Base-by-base conservation (phyloP, 2,888 invertebrate species). In the Atethmia centrago region DNA sequence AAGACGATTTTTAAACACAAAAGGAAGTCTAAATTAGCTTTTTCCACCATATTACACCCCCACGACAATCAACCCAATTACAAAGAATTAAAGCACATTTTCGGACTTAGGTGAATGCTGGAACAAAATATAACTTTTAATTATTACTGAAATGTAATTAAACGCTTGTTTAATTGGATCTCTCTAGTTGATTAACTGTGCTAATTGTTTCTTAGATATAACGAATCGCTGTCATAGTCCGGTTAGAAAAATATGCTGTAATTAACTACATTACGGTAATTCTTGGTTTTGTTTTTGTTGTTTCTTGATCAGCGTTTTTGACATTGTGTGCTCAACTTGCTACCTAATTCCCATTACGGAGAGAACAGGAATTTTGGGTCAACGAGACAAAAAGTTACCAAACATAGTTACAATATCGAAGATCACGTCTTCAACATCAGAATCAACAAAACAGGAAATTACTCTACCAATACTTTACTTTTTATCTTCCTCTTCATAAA, bases 131-230 rank as follows among this genome's bases (percentile, higher is more conserved):
- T 74, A 79, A 71, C 89, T 88, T 88, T 88, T 92, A 93, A 94
- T 93, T 90, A 88, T 86, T 88, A 89, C 89, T 89, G 86, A 92
- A 91, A 92, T 88, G 90, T 88, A 94, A 95, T 94, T 94, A 93
- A 90, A 88, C 90, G 89, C 88, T 89, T 84, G 85, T 88, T 92
- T 92, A 93, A 93, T 94, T 92, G 89, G 91, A 90, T 91, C 89
- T 92, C 83, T 87, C 84, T 88, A 84, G 86, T 85, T 90, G 90
- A 90, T 89, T 91, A 92, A 88, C 88, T 84, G 85, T 83, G 82
- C 88, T 91, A 91, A 91, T 88, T 88, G 89, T 90, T 90, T 91
- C 90, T 90, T 74, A 79, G 84, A 82, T 88, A 87, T 80, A 86
- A 85, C 88, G 87, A 90, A 89, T 90, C 79, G 85, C 75, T 79